Base-by-base conservation (phyloP, 2,888 invertebrate species). In the Caenorhabditis afra region DNA sequence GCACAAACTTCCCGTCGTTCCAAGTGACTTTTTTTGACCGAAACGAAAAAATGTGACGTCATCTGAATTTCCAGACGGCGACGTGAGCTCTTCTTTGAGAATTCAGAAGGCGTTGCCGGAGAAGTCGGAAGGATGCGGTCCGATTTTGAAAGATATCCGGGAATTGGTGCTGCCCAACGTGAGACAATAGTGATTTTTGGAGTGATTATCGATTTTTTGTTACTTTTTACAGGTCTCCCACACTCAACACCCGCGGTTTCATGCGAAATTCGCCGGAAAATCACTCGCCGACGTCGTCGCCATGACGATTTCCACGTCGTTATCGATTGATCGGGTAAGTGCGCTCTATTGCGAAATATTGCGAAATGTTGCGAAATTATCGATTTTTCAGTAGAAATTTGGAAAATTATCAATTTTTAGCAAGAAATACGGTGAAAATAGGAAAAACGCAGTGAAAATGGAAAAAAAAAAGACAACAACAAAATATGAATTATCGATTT, bases 161-260 rank as follows among this genome's bases (percentile, higher is more conserved):
- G 65, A 74, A 45, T 23, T 75, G 1, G 58, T 79, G 3, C 29
- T 79, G 23, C 79, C 79, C 12, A 79, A 79, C 64, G 79, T 74
- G 41, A 35, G 61, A 59, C n/a, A n/a, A 11, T 8, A 62, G 1
- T n/a, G 49, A 12, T 29, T 23, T 11, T 18, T 1, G 3, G 23
- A 10, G n/a, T n/a, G 20, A 20, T 59, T 61, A 62, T 18, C 22
- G 3, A 50, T 16, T 41, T 23, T 47, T n/a, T 35, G 12, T 39
- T 3, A 10, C 29, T 37, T 45, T 39, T 18, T n/a, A 11, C 52
- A 70, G 80, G 70, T 80, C 37, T 70, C 71, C 44, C 80, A 80
- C 20, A 71, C 65, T 14, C 70, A 80, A 61, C 80, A 80, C 47
- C 80, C 80, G 37, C 47, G 80, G n/a, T 80, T 75, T 39, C 80